Evolutionary conservation across 2,888 invertebrate genomes (phyloP), one percentile per base, ranked within the genome.

Genomic region (Vandiemenella viatica): DNA sequence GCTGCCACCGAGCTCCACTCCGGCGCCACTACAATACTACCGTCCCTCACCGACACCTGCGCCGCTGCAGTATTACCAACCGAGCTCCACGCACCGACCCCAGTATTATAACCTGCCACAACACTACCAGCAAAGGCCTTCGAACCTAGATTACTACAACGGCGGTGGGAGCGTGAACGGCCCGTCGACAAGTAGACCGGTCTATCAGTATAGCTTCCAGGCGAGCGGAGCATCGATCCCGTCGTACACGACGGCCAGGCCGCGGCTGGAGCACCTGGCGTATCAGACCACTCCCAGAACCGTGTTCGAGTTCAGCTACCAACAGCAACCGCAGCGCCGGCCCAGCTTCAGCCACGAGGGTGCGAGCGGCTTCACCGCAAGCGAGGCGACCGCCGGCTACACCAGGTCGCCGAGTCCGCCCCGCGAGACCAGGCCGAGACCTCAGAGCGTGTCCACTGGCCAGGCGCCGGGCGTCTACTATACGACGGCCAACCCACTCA

Each of bases 231-330:
- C n/a, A n/a, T n/a, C n/a, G n/a, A n/a, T 13, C 32, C 32, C 10
- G 32, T 4, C n/a, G 32, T 32, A 32, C 32, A 32, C 32, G n/a
- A n/a, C n/a, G n/a, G n/a, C n/a, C n/a, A n/a, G n/a, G n/a, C n/a
- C n/a, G n/a, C n/a, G n/a, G n/a, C 15, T 26, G n/a, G n/a, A 8
- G 16, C 21, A n/a, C 15, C 26, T 15, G 21, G n/a, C 42, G 8
- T 43, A 26, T 18, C 37, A 17, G 23, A 22, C 49, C 5, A 49
- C 49, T 7, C 49, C 49, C 6, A 43, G 44, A 13, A 49, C 49
- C 1, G 71, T 79, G 6, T 84, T 83, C 61, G 83, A 84, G 60
- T 85, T 79, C 61, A 81, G 78, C 58, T 84, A 79, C 60, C 78
- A 84, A 60, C 73, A 77, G 44, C 53, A n/a, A n/a, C n/a, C n/a